A percentile compares a stretch with the other conserved stretches of the same genome.
Conservation (phyloP, 2,888 invertebrate species). For the Athalia rosae region DNA sequence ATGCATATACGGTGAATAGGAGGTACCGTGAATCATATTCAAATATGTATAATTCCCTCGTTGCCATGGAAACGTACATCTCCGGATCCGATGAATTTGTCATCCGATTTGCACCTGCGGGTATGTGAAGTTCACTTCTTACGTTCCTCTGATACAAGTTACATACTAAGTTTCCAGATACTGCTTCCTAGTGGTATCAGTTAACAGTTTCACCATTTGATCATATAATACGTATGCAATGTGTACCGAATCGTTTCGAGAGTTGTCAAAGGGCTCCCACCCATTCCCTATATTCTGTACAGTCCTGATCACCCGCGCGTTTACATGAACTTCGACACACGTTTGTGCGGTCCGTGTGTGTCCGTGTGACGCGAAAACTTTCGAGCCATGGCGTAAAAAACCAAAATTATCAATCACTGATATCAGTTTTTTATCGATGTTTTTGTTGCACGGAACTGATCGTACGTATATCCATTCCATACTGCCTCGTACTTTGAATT, state of each 20-base stretch:
- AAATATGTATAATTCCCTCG: slow-evolving; percentile 2
- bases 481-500: too few relatives aligned
- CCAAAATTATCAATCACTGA: too few relatives aligned
- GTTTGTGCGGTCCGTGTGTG: too few relatives aligned
- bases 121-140: slow-evolving; percentile 18
- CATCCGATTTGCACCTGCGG: slow-evolving; percentile 19
- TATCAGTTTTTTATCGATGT: too few relatives aligned
- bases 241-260: slow-evolving; percentile 59
- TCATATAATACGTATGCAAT: slow-evolving; percentile 58
- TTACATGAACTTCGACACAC: too few relatives aligned
- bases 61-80: neutral
- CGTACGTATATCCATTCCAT: too few relatives aligned
- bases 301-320: too few relatives aligned
- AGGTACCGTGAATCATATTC: slow-evolving; percentile 6
- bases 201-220: slow-evolving; percentile 68
- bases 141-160: slow-evolving; percentile 31
- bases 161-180: slow-evolving; percentile 30
- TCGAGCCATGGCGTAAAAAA: too few relatives aligned
- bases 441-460: too few relatives aligned
- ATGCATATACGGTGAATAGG: neutral
- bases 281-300: neutral
- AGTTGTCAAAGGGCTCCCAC: slow-evolving; percentile 16
- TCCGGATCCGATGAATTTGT: slow-evolving; percentile 27
- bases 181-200: slow-evolving; percentile 40
- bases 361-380: too few relatives aligned